These are phyloP conservation scores for Adoxophyes honmai DNA, from an alignment of 1,140 invertebrate genomes.

Conservation along the genomic window DNA sequence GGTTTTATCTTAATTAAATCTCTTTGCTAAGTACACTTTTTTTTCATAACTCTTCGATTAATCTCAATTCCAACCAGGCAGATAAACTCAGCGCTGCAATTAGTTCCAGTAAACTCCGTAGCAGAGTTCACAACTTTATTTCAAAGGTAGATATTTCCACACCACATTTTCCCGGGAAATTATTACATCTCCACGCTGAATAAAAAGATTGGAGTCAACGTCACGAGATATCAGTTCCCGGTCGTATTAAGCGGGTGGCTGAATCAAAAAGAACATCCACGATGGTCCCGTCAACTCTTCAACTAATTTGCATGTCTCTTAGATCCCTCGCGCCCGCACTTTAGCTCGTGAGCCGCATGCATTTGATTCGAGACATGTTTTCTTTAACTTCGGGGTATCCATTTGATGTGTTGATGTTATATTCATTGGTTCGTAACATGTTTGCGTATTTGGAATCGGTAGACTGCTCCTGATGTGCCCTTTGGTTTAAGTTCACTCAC, in stretches of 20 bases:
- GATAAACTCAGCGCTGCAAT: too few relatives aligned
- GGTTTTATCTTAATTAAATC: too few relatives aligned
- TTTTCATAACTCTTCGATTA: too few relatives aligned
- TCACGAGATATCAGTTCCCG: background rate
- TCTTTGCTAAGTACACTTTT: too few relatives aligned
- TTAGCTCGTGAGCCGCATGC: background rate
- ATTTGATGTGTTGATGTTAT: background rate
- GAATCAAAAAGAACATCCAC: background rate
- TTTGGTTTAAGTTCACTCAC: too few relatives aligned
- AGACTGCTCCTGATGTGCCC: background rate
- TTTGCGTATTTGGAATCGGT: background rate
- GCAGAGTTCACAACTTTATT: too few relatives aligned
- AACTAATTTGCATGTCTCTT: background rate
- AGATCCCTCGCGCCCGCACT: background rate
- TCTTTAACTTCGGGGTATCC: background rate
- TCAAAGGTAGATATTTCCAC: too few relatives aligned
- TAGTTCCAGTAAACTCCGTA: too few relatives aligned
- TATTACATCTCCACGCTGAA: too few relatives aligned
- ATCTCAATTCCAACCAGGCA: too few relatives aligned
- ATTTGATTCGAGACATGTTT: background rate
- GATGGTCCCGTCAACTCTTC: background rate
- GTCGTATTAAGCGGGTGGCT: background rate
- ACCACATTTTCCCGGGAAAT: too few relatives aligned
- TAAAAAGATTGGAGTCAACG: too few relatives aligned
- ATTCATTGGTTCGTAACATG: background rate